Base-by-base conservation (phyloP, 2,888 invertebrate species). In the Panorpa germanica region DNA sequence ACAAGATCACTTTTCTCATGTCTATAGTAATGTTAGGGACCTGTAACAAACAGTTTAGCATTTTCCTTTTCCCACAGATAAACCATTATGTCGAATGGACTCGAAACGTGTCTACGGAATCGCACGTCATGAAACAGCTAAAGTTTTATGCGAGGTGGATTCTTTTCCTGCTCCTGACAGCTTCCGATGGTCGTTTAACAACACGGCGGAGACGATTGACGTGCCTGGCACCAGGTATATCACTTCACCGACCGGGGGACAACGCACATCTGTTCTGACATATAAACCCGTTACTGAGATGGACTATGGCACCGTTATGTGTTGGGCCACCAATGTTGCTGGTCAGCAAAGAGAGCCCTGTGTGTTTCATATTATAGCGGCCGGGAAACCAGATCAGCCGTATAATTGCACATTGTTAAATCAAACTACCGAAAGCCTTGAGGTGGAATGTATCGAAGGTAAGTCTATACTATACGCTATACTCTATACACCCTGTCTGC, bases 141-240 rank as follows among this genome's bases (percentile, higher is more conserved):
- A 70, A 47, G 71, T 86, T 33, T 57, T 70, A 28, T 86, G 86
- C 49, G 75, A 77, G 52, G 85, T 86, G 25, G 82, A 85, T 45
- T 73, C 83, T 13, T 82, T 75, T 51, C 85, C 86, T 10, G 65
- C 71, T 2, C 82, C 81, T 3, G 73, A 75, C 45, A 73, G 66
- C 45, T 86, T 83, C 53, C 75, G 75, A 43, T 86, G 86, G 86
- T 71, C 74, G 16, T 78, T 88, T 50, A 90, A 90, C 59, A 86
- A 83, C 55, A 80, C 83, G 21, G 72, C 78, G 39, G 81, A 82
- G 48, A 71, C 71, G 41, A 63, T 70, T 37, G 81, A 83, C 45
- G 70, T 85, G 46, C 67, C 73, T 22, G 65, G 65, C 41, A 62
- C 64, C 41, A 70, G 75, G 40, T 78, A 69, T 51, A 59, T 60